Evolutionary conservation across 2,888 invertebrate species (phyloP), one percentile per base, ranked within the genome.

Genomic region (Cheilosia pagana): DNA sequence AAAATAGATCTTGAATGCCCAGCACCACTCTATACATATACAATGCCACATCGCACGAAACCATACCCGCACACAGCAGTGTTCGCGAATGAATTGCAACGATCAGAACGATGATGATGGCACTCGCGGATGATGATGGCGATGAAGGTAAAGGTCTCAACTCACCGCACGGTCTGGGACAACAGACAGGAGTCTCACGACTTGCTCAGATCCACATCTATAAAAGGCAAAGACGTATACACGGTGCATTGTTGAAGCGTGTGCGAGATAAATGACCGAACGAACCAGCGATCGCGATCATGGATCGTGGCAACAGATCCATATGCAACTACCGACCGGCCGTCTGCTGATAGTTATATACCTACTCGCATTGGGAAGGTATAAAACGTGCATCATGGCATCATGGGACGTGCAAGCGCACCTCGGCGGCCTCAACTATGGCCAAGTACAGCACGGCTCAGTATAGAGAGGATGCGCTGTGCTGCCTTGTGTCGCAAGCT

Each of bases 251-350:
- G 83, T 67, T 85, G 81, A 70, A 85, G 85, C 85, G 85, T 85
- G 85, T 85, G 85, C 81, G 85, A 85, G 81, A 85, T 85, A 85
- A 85, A 85, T 85, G 85, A 85, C 85, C 85, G 75, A 71, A 75
- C 85, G 75, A 76, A 81, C 71, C 75, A 71, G 53, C 81, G 85
- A 83, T 81, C 81, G 62, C 72, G 72, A 76, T 85, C 81, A 71
- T 75, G 85, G 81, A 81, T 85, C 85, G 85, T 85, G 85, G 85
- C 81, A 76, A 81, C 16, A 85, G 83, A 79, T 79, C 83, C 65
- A 85, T 85, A 85, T 85, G 74, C 63, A 81, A 85, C 85, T 85
- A 85, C 85, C 59, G 70, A 52, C 43, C 78, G 59, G n/a, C 57
- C 55, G 53, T 31, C 50, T 25, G 62, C 16, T 50, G 59, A 35